phyloP scores from a whole-genome alignment of 2,113 vertebrate species.

The Rhinolophus sinicus region DNA sequence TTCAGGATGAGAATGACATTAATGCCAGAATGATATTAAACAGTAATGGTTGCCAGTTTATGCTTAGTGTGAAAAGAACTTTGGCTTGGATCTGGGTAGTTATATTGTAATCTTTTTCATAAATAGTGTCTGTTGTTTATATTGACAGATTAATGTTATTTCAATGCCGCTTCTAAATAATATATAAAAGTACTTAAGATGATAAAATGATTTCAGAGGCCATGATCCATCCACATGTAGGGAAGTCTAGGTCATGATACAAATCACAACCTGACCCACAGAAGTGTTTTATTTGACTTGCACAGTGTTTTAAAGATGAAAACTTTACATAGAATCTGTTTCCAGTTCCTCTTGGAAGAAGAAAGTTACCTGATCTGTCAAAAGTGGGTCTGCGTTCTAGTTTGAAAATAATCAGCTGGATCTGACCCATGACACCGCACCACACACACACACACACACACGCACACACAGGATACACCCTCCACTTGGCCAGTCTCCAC shows the following conservation, averaged over 20 bases:
- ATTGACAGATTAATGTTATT: constrained; percentile 35
- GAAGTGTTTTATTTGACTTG: not conserved
- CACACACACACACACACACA: too few relatives aligned
- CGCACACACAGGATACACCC: too few relatives aligned
- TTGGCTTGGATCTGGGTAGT: not conserved
- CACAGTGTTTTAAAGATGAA: not conserved
- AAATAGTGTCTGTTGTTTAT: constrained; percentile 16
- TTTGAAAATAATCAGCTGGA: not conserved
- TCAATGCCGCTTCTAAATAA: not conserved
- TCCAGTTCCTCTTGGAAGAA: not conserved
- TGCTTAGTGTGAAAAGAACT: constrained; percentile 7
- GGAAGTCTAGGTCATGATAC: not conserved
- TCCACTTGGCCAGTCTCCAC: not conserved
- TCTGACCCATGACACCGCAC: not conserved
- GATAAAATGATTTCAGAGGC: not conserved
- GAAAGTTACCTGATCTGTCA: not conserved
- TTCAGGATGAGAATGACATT: not conserved
- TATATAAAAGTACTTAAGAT: not conserved
- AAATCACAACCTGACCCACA: not conserved
- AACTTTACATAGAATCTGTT: not conserved
- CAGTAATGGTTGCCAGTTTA: not conserved
- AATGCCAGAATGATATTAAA: not conserved
- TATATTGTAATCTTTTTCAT: not conserved
- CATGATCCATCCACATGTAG: not conserved
- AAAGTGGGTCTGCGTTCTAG: not conserved